These are phyloP conservation scores for Lithophane leautieri DNA, from an alignment of 2,888 invertebrate species.

Conservation along the genomic window DNA sequence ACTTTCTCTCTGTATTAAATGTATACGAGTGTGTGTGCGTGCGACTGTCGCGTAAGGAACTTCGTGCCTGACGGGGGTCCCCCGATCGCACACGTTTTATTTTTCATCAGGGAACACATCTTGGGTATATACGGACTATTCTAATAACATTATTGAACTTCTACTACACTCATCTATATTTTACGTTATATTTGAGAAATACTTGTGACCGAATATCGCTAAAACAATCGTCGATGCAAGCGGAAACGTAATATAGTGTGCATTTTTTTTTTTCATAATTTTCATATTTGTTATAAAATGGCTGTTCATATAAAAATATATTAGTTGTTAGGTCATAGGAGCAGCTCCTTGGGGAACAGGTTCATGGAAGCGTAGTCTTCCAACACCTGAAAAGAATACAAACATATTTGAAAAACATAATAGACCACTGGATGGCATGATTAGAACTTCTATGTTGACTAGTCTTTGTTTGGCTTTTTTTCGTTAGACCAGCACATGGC, in stretches of 20 bases:
- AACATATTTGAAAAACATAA: not conserved
- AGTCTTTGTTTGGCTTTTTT: too few species aligned
- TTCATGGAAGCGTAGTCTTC: slow-evolving; percentile 95
- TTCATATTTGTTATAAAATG: slow-evolving; percentile 45
- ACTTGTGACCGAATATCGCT: slow-evolving; percentile 45
- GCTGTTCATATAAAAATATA: slow-evolving; percentile 47
- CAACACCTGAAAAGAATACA: slow-evolving; percentile 90
- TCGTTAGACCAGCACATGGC: too few species aligned
- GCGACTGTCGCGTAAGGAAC: not conserved
- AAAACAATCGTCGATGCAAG: slow-evolving; percentile 43
- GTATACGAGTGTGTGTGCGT: not conserved
- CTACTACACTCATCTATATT: slow-evolving; percentile 10
- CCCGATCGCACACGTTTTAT: not conserved
- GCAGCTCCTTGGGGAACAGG: slow-evolving; percentile 94
- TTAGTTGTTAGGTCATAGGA: slow-evolving; percentile 85
- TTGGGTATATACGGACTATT: slow-evolving; percentile 18
- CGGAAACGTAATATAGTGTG: slow-evolving; percentile 37
- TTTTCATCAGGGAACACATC: not conserved
- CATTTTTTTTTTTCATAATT: slow-evolving; percentile 30
- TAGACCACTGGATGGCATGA: not conserved
- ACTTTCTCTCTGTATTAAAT: not conserved
- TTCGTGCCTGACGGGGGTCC: not conserved
- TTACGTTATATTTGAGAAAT: slow-evolving; percentile 15
- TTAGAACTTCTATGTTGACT: too few species aligned
- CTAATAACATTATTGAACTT: not conserved